Evolutionary conservation across 2,888 invertebrate species (phyloP), one percentile per base, ranked within the genome.

Genomic region (Pachliopta kotzebuea): DNA sequence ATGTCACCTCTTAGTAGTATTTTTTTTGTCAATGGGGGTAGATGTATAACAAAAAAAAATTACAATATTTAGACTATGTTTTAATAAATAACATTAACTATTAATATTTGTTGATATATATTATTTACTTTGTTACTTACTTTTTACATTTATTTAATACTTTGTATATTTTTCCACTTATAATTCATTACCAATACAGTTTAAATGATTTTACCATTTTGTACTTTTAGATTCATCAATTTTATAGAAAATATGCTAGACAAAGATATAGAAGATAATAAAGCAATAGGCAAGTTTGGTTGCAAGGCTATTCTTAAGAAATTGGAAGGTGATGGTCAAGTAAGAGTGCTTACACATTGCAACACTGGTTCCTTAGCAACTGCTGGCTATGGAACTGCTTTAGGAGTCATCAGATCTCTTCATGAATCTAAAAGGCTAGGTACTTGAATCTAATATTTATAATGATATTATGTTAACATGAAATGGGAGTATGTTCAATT

Each of bases 331-430:
- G 93, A 95, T 70, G 91, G 92, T 56, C 83, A 91, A 59, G 94
- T 97, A 3, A 92, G 94, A 68, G 92, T 99, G 62, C 89, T 99
- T 61, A 99, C 99, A 3, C 99, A 99, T 83, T 99, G 99, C 85
- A 99, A 99, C 85, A 99, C 99, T 1, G 99, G 99, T 0, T 98
- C 98, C 4, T 92, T 99, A 74, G 99, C 99, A 1, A 99, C 99
- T 6, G 98, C 98, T 56, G 98, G 98, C 52, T 93, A 98, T 88
- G 99, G 99, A 23, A 99, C 99, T 20, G 99, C 99, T 17, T 92
- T 99, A 72, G 99, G 99, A 79, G 98, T 99, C 42, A 96, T 99
- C 71, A 94, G 99, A 70, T 94, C 95, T 63, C 92, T 99, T 63
- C 94, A 96, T 78, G 93, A 93, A 69, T 84, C 92, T 69, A 94